These are phyloP conservation scores for Melipona bicolor DNA, from an alignment of 2,888 invertebrate genomes.

Conservation along the genomic window DNA sequence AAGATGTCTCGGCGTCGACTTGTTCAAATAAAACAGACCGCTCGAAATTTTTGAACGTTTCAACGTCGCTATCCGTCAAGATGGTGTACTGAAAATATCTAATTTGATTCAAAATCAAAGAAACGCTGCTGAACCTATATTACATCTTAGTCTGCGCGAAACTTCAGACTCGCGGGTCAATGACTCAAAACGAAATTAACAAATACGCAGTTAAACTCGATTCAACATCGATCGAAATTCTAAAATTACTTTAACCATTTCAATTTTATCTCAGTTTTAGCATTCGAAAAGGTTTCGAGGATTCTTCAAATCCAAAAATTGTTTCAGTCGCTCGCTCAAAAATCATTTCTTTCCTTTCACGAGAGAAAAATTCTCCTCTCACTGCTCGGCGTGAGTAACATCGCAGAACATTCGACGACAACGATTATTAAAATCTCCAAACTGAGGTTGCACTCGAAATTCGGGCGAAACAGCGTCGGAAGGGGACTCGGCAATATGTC, in stretches of 20 bases:
- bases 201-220: not conserved
- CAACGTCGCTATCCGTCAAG: not conserved
- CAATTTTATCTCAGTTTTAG: not conserved
- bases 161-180: not conserved
- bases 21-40: not conserved
- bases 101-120: too few species aligned
- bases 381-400: too few species aligned
- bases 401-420: too few species aligned
- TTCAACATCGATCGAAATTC: too few species aligned
- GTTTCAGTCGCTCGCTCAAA: too few species aligned
- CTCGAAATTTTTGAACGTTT: not conserved
- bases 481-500: slow-evolving; percentile 5
- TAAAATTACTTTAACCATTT: not conserved
- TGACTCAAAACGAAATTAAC: not conserved
- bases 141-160: not conserved
- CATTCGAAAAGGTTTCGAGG: not conserved
- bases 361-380: too few species aligned
- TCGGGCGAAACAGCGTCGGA: not conserved
- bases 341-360: too few species aligned
- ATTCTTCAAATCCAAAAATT: not conserved
- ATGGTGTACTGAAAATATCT: not conserved
- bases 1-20: not conserved
- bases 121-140: too few species aligned
- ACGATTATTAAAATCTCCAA: not conserved
- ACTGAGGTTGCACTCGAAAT: not conserved